Base-by-base conservation (phyloP, 2,888 invertebrate genomes). In the Melinaea marsaeus region DNA sequence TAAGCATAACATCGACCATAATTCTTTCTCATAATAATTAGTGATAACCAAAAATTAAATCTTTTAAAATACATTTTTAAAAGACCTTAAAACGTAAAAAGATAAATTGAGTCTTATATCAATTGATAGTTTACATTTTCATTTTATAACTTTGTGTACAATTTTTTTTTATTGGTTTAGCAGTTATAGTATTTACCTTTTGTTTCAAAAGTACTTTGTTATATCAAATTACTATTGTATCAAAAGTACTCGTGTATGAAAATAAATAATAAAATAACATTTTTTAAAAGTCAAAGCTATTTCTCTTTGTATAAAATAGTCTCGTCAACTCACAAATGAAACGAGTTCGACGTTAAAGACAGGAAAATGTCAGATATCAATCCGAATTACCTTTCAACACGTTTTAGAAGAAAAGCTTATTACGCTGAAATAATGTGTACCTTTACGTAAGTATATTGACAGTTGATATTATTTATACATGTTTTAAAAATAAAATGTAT, bases 341-440 rank as follows among this genome's bases (percentile, higher is more conserved):
- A 51, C 22, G 7, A 51, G 32, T 32, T 2, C 32, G 32, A 22
- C 7, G 3, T 32, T 32, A 51, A 32, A 32, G 32, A 7, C 9
- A 42, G 42, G 42, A 42, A 42, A 51, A 51, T 51, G 51, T 51
- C 51, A 51, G 32, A 51, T 51, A 51, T 51, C 51, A 51, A 7
- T 51, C 51, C 7, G 32, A 51, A 51, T 51, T 51, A 51, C 32
- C 9, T 51, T 13, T 48, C 32, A 32, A 51, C n/a, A 32, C 2
- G 11, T 5, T 51, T 51, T 11, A 32, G 22, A 51, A 0, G 32
- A 51, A 51, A 32, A 22, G 51, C 7, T 32, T 51, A 32, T 32
- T 22, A 51, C 51, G 51, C 9, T 32, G 32, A 51, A 51, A 51
- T 32, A 51, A 51, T 51, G 11, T 32, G 22, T 32, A 51, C 51